Evolutionary conservation across 2,888 invertebrate species (phyloP), one percentile per base, ranked within the genome.

Genomic region (Chrysodeixis includens): DNA sequence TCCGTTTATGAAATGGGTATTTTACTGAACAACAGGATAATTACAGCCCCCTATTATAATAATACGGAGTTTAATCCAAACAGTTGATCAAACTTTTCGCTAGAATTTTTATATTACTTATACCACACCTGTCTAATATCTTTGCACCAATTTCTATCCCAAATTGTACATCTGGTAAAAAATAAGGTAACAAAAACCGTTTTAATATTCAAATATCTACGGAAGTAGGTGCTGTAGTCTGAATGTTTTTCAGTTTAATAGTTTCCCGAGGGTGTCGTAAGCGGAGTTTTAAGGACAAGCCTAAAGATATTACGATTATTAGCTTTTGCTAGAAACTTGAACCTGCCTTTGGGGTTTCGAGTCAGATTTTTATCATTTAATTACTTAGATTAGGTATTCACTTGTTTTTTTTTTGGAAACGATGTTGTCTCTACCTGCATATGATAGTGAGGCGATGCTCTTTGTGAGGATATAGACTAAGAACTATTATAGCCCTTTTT

Each of bases 261-360:
- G 56, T 20, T 26, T 40, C 56, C 56, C 46, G 10, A 30, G 44
- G 26, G 35, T 18, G 30, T 52, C 40, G 52, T 30, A 16, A 58
- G 44, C 20, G 49, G 40, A 51, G 18, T 46, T n/a, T 16, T 10
- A 56, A 44, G 56, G 56, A 44, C 40, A 26, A 35, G 35, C 14
- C 35, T 14, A 35, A 14, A 12, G 16, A 56, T 46, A 30, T 26
- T 56, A 46, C 20, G 35, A 52, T 30, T 40, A 58, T 63, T 46
- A 64, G 26, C 64, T 32, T 64, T 32, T 30, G 9, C 10, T 54
- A 22, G n/a, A 14, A 4, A 35, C 30, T 63, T 63, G 69, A 54
- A 32, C 46, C n/a, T 30, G 32, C 55, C 14, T 6, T 57, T 5
- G 49, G 46, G 30, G 44, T 46, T 49, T 20, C 6, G 22, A 6